These are phyloP conservation scores for Cryptophagus acutangulus DNA, from an alignment of 2,888 invertebrate genomes.

Conservation along the genomic window DNA sequence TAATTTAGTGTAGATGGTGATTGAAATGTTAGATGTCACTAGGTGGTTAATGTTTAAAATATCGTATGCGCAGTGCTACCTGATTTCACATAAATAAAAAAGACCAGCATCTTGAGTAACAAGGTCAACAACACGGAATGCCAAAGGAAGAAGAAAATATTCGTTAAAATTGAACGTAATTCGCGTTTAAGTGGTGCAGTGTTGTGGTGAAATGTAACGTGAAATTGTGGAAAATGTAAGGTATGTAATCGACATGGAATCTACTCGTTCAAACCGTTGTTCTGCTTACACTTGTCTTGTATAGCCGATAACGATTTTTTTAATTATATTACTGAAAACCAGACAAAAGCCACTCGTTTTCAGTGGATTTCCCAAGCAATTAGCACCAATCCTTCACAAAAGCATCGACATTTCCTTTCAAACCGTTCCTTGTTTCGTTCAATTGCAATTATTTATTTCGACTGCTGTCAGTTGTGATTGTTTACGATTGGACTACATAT, in stretches of 20 bases:
- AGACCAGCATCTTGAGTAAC: slow-evolving; percentile 43
- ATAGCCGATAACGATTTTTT: slow-evolving; percentile 34
- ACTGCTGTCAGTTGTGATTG: slow-evolving; percentile 41
- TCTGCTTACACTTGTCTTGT: not conserved
- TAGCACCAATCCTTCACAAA: slow-evolving; percentile 10
- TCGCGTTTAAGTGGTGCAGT: not conserved
- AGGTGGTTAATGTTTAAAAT: too few species aligned
- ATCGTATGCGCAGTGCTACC: slow-evolving; percentile 27
- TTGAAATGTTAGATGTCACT: too few species aligned
- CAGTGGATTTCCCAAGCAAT: slow-evolving; percentile 7
- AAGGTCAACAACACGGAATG: slow-evolving; percentile 37
- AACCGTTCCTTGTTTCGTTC: too few species aligned
- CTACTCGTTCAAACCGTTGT: not conserved
- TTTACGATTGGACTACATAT: slow-evolving; percentile 40
- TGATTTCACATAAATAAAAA: slow-evolving; percentile 38
- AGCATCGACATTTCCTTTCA: slow-evolving; percentile 7
- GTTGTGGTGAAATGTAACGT: not conserved
- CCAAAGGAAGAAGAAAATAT: slow-evolving; percentile 20
- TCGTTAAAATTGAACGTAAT: slow-evolving; percentile 1
- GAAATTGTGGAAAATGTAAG: not conserved
- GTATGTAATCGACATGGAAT: not conserved
- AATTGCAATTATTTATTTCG: too few species aligned
- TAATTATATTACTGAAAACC: slow-evolving; percentile 22
- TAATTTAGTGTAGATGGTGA: too few species aligned
- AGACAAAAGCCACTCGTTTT: slow-evolving; percentile 1